phyloP scores from a whole-genome alignment of 2,888 invertebrate genomes.

The Drepana falcataria region DNA sequence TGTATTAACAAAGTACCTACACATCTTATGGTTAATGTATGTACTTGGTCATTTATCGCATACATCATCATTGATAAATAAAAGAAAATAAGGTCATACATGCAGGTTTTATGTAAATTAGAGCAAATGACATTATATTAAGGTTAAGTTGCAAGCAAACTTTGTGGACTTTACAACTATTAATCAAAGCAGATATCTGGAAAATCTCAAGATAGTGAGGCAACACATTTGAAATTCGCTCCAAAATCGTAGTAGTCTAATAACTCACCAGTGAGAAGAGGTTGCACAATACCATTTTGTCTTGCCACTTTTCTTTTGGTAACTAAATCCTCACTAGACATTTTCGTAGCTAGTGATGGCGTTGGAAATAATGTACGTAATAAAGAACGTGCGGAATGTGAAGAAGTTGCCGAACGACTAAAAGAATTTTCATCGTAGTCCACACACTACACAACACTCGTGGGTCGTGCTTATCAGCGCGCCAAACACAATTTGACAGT shows the following conservation, averaged over 20 bases:
- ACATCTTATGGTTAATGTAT: no score
- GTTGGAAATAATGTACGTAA: constrained; percentile 17
- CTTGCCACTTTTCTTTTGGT: constrained; percentile 69
- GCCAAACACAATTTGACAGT: constrained; percentile 63
- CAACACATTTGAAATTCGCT: constrained; percentile 44
- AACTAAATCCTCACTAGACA: constrained; percentile 56
- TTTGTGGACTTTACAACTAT: no score
- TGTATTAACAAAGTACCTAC: no score
- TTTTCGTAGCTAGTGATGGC: constrained; percentile 39
- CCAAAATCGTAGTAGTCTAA: constrained; percentile 22
- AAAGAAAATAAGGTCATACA: no score
- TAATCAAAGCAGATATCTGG: no score
- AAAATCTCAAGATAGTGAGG: no score
- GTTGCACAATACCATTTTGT: constrained; percentile 92
- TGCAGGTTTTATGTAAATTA: no score
- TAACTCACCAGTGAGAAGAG: constrained; percentile 89
- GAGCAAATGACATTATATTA: no score
- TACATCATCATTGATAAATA: no score
- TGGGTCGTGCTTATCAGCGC: constrained; percentile 55
- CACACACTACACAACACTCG: constrained; percentile 22
- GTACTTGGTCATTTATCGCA: no score
- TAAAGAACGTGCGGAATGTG: constrained; percentile 46
- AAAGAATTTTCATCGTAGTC: constrained; percentile 68
- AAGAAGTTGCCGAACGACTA: constrained; percentile 59
- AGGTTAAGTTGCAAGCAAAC: no score